These are phyloP conservation scores for Mesoligia furuncula DNA, from an alignment of 2,888 invertebrate genomes.

Conservation along the genomic window DNA sequence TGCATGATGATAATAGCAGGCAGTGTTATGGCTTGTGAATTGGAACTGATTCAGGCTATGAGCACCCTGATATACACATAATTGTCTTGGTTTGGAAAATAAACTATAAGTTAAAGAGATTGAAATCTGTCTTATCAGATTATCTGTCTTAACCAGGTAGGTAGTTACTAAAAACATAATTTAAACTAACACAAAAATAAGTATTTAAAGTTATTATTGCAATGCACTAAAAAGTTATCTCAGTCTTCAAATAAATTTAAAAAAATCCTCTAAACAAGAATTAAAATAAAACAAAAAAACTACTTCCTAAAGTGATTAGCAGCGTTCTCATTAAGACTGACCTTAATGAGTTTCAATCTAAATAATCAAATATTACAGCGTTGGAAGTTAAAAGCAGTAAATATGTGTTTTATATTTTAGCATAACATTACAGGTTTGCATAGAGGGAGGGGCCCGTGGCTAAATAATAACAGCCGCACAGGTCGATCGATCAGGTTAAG, in stretches of 20 bases:
- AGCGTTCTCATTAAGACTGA: slow-evolving; percentile 26
- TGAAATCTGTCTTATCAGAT: background rate
- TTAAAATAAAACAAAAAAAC: background rate
- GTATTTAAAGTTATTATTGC: background rate
- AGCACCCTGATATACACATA: background rate
- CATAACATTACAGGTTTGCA: too few species aligned
- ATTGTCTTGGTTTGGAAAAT: background rate
- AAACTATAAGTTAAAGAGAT: background rate
- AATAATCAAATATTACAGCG: background rate
- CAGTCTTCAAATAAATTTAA: background rate
- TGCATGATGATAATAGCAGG: background rate
- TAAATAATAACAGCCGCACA: too few species aligned
- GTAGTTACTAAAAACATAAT: background rate
- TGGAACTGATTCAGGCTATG: background rate
- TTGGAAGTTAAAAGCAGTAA: background rate
- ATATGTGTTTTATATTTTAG: background rate
- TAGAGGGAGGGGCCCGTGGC: too few species aligned
- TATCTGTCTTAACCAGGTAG: background rate
- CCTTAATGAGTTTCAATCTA: slow-evolving; percentile 24
- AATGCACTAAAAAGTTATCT: background rate
- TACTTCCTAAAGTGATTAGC: slow-evolving; percentile 28
- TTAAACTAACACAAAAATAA: background rate
- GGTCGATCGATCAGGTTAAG: too few species aligned
- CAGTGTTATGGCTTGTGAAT: background rate
- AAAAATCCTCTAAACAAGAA: background rate